Evolutionary conservation across 2,113 vertebrate genomes (phyloP), one percentile per base, ranked within the genome.

Genomic region (Lynx canadensis): DNA sequence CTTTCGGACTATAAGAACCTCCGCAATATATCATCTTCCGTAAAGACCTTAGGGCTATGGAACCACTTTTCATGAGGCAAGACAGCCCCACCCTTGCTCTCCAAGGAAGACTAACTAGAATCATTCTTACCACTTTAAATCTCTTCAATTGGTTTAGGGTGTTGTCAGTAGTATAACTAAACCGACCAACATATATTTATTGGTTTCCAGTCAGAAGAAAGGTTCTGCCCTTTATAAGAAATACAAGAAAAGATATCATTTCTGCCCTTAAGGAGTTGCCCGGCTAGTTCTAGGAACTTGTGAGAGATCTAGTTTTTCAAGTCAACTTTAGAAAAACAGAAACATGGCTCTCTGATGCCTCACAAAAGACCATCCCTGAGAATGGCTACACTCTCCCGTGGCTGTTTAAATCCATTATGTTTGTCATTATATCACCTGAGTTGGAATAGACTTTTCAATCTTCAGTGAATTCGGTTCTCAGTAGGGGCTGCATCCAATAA

Each of bases 401-500:
- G 14, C 25, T 36, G 13, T 91, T 88, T 16, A 63, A 84, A 57
- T 69, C 57, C 19, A 65, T 38, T 48, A 11, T 45, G 14, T n/a
- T 31, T 76, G 5, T 65, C 27, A 55, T 86, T 14, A 4, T 48
- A 31, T n/a, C 80, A 66, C 23, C 50, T 23, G 50, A 60, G 1
- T 92, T 91, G 76, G n/a, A 95, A 25, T 21, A 57, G 3, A 8
- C 8, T 78, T 97, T 91, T 55, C 29, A 76, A 84, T 79, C 45
- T 71, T 41, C 36, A 57, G 19, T 90, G 65, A 96, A 60, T 76
- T 94, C 55, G 68, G 90, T 94, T 41, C 52, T 91, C 68, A 89
- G n/a, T 27, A 76, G 55, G 41, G 27, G 15, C 8, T 25, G 2
- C 14, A 14, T 73, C 50, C 81, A 89, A 50, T 13, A 93, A 93